Conservation (phyloP, 92 coral and sea anemone genomes). For the Zoanthus gigantus region DNA sequence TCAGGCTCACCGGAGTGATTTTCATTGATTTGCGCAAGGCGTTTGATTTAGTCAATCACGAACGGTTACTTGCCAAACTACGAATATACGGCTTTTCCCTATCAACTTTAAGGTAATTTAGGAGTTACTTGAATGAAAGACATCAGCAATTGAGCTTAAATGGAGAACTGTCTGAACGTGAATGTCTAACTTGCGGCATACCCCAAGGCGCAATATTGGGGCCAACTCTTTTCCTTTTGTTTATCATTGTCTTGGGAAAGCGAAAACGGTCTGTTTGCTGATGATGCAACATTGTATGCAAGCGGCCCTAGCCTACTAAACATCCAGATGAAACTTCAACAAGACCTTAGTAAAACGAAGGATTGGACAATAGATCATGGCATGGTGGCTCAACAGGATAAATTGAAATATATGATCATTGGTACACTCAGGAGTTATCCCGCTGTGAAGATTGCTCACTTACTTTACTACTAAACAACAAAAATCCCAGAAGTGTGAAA, state of each 20-base stretch:
- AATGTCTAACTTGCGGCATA: not conserved
- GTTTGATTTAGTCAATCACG: constrained; percentile 39
- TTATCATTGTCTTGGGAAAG: constrained; percentile 13
- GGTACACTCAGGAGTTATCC: not conserved
- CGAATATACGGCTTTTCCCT: not conserved
- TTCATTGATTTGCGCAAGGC: constrained; percentile 40
- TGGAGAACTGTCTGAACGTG: not conserved
- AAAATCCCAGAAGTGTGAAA: constrained; percentile 1
- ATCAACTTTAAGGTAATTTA: constrained; percentile 12
- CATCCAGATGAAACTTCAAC: not conserved
- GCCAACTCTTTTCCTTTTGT: not conserved
- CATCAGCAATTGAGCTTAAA: not conserved
- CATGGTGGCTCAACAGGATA: not conserved
- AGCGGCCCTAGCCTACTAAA: constrained; percentile 5
- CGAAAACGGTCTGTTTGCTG: constrained; percentile 41
- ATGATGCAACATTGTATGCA: constrained; percentile 40
- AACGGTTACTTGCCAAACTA: constrained; percentile 22
- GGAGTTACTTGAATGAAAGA: not conserved
- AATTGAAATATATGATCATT: not conserved
- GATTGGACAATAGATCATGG: not conserved
- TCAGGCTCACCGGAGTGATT: constrained; percentile 26
- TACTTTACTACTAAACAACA: not conserved
- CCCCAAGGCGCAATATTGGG: constrained; percentile 22
- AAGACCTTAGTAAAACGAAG: constrained; percentile 45
- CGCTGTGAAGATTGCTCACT: not conserved